These are phyloP conservation scores for Ctenoplectra terminalis DNA, from an alignment of 1,140 invertebrate genomes.

Conservation along the genomic window DNA sequence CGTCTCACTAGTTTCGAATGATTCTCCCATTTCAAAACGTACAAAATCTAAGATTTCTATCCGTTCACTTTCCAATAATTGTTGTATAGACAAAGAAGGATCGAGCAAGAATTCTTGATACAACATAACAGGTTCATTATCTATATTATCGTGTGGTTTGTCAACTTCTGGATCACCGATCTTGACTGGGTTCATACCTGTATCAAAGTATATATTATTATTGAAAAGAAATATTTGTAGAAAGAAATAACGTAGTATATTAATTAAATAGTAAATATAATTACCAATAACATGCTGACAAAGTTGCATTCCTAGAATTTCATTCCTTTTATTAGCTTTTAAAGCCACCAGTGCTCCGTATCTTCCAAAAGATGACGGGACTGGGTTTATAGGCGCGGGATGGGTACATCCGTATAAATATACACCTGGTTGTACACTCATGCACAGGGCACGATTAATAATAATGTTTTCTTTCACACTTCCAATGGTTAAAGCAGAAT, in stretches of 20 bases:
- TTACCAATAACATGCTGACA: conserved; percentile 95
- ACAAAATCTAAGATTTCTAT: conserved; percentile 91
- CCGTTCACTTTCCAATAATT: conserved; percentile 88
- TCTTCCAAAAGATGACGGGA: conserved; percentile 87
- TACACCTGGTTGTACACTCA: conserved; percentile 85
- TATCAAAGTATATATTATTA: conserved; percentile 49
- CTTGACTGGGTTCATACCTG: conserved; percentile 91
- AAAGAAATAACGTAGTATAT: conserved; percentile 2
- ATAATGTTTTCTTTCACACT: conserved; percentile 94
- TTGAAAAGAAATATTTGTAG: neutral
- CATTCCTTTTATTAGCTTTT: conserved; percentile 80
- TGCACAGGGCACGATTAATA: conserved; percentile 89
- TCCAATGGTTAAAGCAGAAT: conserved; percentile 92
- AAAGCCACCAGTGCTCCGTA: conserved; percentile 92
- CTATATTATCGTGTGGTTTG: conserved; percentile 84
- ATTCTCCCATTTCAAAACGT: conserved; percentile 92
- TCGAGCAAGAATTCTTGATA: conserved; percentile 95
- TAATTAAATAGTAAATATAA: neutral
- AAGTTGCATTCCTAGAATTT: conserved; percentile 87
- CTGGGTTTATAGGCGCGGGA: conserved; percentile 83
- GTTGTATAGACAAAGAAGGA: conserved; percentile 87
- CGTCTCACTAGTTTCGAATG: conserved; percentile 78
- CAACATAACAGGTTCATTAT: conserved; percentile 90
- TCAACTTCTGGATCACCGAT: conserved; percentile 88
- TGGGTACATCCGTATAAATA: conserved; percentile 89